Conservation (phyloP, 2,888 invertebrate genomes). For the Aplocera efformata region DNA sequence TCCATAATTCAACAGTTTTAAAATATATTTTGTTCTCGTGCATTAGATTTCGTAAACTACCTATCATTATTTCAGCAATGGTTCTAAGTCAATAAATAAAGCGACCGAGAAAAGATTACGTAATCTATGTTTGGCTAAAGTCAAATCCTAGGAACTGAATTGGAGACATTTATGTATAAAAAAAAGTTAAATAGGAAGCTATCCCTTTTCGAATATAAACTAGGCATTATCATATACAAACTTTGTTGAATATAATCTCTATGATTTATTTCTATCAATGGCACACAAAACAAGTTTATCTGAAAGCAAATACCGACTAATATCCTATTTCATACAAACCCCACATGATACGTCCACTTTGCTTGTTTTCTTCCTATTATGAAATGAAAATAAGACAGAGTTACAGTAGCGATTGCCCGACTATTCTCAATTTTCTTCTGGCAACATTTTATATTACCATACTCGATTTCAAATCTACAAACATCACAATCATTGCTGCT, state of each 20-base stretch:
- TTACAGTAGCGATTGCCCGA: conserved; percentile 24
- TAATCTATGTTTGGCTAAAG: too few species aligned
- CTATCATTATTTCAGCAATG: too few species aligned
- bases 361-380: conserved; percentile 31
- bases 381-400: conserved; percentile 28
- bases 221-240: too few species aligned
- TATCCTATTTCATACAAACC: conserved; percentile 20
- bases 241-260: conserved; percentile 5
- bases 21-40: too few species aligned
- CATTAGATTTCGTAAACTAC: too few species aligned
- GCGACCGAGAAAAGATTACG: too few species aligned
- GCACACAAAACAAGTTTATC: conserved; percentile 3
- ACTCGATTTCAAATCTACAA: background rate
- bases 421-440: conserved; percentile 17
- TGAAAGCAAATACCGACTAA: conserved; percentile 13
- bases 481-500: conserved; percentile 5
- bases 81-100: too few species aligned
- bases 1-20: too few species aligned
- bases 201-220: too few species aligned
- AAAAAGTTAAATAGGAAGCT: too few species aligned
- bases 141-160: too few species aligned
- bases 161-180: too few species aligned
- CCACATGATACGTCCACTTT: conserved; percentile 27
- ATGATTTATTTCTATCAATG: background rate
- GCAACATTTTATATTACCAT: conserved; percentile 13